Evolutionary conservation across 2,888 invertebrate species (phyloP), one percentile per base, ranked within the genome.

Genomic region (Pocota personata): DNA sequence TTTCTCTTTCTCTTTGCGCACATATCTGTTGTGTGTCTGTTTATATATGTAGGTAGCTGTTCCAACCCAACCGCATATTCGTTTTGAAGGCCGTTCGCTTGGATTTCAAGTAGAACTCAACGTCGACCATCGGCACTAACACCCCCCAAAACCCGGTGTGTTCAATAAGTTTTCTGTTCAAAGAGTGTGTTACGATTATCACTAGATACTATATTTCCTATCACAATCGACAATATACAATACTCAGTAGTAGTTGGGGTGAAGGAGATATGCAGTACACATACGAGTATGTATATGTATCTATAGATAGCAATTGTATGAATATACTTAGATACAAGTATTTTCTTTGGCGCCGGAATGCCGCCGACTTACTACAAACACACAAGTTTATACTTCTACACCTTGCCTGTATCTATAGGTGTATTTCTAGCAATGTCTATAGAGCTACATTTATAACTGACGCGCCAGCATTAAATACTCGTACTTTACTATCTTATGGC

Each of bases 281-380:
- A 19, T 64, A 12, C 14, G n/a, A 46, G 71, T 7, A 10, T 2
- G 10, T 4, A 19, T 64, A 12, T 8, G n/a, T 50, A 50, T 14
- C 12, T 46, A 40, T 19, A 27, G 48, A 52, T 37, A 32, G 30
- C 16, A 52, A 43, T 27, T 82, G 77, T 60, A 40, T 76, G 46
- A 43, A 66, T 52, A 67, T 75, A 35, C 1, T 3, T 37, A 69
- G 64, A 82, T 58, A 82, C 77, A 83, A 66, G 82, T 75, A 86
- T 75, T 87, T 83, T 87, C 69, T 79, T 87, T 82, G 87, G 78
- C 83, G 87, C 82, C 78, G 77, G 73, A 78, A 87, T 79, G 87
- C 87, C 78, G 87, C 82, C 86, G 77, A 62, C 46, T 55, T 55
- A 52, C 67, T 67, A 82, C 82, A 87, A 82, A 71, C 66, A 76